Conservation (phyloP, 2,888 invertebrate species). For the Calliopum simillimum region DNA sequence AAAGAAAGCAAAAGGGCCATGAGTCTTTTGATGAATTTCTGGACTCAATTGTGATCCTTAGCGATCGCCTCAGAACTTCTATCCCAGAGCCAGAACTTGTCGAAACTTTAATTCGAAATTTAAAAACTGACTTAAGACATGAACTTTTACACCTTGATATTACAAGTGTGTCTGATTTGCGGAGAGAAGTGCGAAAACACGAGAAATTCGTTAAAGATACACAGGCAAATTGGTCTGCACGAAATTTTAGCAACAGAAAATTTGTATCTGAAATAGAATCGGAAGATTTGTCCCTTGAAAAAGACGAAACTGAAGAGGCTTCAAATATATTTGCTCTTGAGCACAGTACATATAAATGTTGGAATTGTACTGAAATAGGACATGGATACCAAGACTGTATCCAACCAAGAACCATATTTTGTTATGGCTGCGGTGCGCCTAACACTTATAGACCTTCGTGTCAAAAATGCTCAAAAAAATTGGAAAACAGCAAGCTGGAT, state of each 20-base stretch:
- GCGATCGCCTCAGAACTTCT: not conserved
- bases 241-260: too few species aligned
- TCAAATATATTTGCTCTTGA: not conserved
- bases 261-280: not conserved
- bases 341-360: constrained; percentile 1
- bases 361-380: not conserved
- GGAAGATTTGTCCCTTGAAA: not conserved
- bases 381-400: constrained; percentile 15
- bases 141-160: not conserved
- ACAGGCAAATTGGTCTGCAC: too few species aligned
- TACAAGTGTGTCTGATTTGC: not conserved
- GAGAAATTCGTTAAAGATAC: not conserved
- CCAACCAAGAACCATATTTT: not conserved
- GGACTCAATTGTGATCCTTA: not conserved
- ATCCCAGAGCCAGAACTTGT: not conserved
- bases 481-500: not conserved
- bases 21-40: not conserved
- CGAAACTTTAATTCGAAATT: not conserved
- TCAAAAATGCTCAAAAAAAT: not conserved
- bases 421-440: not conserved
- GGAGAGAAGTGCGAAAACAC: not conserved
- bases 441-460: not conserved
- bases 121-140: not conserved
- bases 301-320: not conserved
- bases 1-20: not conserved